phyloP scores from a whole-genome alignment of 2,888 invertebrate species.

The Spisula subtruncata region DNA sequence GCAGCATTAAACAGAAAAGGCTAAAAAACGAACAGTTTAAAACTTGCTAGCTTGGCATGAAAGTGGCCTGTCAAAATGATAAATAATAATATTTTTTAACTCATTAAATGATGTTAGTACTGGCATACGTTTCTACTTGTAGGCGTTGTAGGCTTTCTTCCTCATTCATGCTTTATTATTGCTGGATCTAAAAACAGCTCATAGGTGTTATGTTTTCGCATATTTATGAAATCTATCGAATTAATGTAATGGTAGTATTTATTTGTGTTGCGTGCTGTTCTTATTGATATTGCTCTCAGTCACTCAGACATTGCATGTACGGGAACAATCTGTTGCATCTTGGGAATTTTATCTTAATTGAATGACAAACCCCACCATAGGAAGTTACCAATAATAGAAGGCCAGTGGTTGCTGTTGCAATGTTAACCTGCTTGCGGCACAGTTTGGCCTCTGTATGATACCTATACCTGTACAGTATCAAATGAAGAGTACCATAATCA shows the following conservation, averaged over 20 bases:
- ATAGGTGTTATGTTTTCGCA: slow-evolving; percentile 7
- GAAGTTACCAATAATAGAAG: neutral
- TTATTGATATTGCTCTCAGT: neutral
- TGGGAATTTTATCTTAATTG: slow-evolving; percentile 21
- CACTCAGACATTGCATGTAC: slow-evolving; percentile 11
- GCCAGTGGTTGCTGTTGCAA: neutral
- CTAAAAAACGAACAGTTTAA: no score
- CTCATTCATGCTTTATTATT: neutral
- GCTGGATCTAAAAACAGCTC: neutral
- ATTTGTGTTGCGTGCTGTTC: neutral
- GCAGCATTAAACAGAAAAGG: no score
- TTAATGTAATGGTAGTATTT: slow-evolving; percentile 9
- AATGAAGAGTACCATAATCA: neutral
- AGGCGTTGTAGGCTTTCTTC: neutral
- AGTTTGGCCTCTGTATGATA: neutral
- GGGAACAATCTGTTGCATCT: slow-evolving; percentile 9
- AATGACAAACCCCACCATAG: neutral
- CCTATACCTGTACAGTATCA: no score
- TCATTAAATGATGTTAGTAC: neutral
- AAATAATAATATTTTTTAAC: neutral
- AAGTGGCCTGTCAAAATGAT: no score
- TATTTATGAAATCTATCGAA: slow-evolving; percentile 7
- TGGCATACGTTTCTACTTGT: neutral
- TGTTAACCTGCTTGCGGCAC: neutral
- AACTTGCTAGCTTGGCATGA: no score